Base-by-base conservation (phyloP, 1,140 invertebrate genomes). In the Pygmarrhopalites habei region DNA sequence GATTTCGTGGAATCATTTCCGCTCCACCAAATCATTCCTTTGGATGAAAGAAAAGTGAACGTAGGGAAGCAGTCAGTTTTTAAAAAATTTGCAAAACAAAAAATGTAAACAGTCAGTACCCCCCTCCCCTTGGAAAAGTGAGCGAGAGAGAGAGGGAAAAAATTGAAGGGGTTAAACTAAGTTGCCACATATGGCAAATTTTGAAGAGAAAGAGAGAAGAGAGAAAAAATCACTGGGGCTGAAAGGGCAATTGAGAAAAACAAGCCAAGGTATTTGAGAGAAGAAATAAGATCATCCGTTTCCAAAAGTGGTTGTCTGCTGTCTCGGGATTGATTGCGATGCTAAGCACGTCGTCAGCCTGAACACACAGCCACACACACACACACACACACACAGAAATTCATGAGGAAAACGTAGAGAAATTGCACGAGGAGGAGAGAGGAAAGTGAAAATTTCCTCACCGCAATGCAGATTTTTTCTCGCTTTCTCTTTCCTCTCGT, bases 381-480 rank as follows among this genome's bases (percentile, higher is more conserved):
- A 35, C 32, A 35, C 32, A 35, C 32, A 35, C 32, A 35, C 5
- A 35, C 15, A 7, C 32, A 35, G 32, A 35, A 15, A 7, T 5
- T 7, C 5, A 35, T 7, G 32, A 15, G 15, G 32, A 15, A 35
- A 35, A 35, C 44, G 44, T 47, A 47, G 17, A 47, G 23, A 47
- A 47, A 47, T 47, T 47, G 44, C 17, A 47, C 5, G 32, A 15
- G 32, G 39, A 58, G 44, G 28, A 49, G 32, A 47, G 44, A 32
- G 39, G 30, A 29, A 66, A 66, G 59, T 60, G 64, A 66, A 60
- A 66, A 61, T 58, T 58, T 60, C 60, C 60, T 66, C 59, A 66
- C 64, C 62, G 64, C 64, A 66, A 61, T 66, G 64, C 64, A 66
- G 64, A 66, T 66, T 66, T 66, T 59, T 58, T 39, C 28, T 49